phyloP scores from a whole-genome alignment of 2,888 invertebrate genomes.

The Patella depressa region DNA sequence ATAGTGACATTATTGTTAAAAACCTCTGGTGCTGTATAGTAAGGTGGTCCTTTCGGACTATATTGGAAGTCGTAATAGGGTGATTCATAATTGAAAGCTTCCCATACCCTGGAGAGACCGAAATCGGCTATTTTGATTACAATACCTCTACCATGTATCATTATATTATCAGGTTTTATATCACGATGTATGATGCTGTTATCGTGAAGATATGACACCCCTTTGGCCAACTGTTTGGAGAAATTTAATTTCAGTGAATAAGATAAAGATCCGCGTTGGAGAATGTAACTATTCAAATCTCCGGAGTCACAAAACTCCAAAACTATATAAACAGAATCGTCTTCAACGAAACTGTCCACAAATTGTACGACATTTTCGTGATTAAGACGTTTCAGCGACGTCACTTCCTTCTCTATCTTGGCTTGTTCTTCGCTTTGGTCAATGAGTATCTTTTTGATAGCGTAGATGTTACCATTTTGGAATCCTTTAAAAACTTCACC shows the following conservation, averaged over 20 bases:
- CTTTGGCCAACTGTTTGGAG: background rate
- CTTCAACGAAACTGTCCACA: background rate
- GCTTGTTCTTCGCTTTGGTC: background rate
- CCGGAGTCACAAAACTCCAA: background rate
- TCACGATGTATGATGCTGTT: background rate
- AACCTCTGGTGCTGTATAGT: background rate
- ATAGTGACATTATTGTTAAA: background rate
- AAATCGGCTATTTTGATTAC: background rate
- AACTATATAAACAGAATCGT: background rate
- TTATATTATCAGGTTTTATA: background rate
- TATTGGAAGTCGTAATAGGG: background rate
- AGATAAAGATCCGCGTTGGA: rapidly evolving
- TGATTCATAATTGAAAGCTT: background rate
- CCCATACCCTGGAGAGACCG: background rate
- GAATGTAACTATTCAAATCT: background rate
- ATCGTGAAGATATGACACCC: background rate
- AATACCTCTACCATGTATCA: background rate
- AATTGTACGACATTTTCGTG: background rate
- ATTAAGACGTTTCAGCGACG: background rate
- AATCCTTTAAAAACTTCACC: background rate
- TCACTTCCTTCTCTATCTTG: background rate
- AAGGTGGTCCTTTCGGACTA: background rate
- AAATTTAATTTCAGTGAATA: background rate
- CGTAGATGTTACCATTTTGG: background rate
- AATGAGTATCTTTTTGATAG: background rate